Percentiles rank a stretch among this genome's conserved stretches.
phyloP scores from a whole-genome alignment of 2,113 vertebrate genomes.

The Rhodinocichla rosea region DNA sequence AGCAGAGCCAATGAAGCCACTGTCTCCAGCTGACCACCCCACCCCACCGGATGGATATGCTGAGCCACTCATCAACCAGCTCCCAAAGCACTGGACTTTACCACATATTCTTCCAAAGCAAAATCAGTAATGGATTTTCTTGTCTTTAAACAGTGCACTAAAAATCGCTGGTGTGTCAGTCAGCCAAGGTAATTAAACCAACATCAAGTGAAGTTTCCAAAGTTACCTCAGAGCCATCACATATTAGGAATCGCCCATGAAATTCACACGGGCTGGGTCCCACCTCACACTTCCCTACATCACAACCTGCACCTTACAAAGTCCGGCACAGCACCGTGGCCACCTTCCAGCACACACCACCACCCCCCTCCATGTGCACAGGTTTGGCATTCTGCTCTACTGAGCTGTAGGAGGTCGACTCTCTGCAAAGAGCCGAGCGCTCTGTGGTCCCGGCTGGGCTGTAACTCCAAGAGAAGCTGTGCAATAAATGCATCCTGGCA shows the following conservation, averaged over 20 bases:
- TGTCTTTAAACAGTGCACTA: not conserved
- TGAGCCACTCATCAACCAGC: not conserved
- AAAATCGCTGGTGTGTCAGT: not conserved
- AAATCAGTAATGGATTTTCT: not conserved
- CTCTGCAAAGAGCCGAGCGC: not conserved
- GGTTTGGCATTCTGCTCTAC: not conserved
- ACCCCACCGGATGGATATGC: not conserved
- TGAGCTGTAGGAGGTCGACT: accelerated
- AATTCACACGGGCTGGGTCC: accelerated
- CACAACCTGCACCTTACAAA: not conserved
- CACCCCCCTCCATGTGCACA: accelerated
- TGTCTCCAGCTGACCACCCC: not conserved
- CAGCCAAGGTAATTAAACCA: not conserved
- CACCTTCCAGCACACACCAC: not conserved
- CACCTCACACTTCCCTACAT: not conserved
- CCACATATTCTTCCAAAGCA: not conserved
- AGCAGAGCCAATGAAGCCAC: not conserved
- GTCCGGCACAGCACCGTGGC: not conserved
- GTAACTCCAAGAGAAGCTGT: not conserved
- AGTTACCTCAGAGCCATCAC: not conserved
- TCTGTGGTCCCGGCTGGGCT: accelerated
- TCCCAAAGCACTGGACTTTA: not conserved
- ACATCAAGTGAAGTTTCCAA: not conserved
- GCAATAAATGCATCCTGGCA: not conserved
- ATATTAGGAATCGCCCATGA: accelerated